Conservation (phyloP, 2,888 invertebrate species). For the Drosophila dives region DNA sequence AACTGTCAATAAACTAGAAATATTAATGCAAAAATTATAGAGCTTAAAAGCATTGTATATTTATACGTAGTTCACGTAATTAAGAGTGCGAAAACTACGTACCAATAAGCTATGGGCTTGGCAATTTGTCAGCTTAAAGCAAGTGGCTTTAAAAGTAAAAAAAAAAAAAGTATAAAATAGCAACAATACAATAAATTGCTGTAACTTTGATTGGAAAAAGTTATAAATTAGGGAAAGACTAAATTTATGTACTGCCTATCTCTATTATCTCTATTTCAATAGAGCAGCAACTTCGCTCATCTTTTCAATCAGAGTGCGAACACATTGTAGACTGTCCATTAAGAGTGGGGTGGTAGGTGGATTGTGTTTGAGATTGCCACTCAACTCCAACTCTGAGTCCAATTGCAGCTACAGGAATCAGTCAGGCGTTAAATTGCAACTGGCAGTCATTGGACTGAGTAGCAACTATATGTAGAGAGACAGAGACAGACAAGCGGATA, state of each 20-base stretch:
- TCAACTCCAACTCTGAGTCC: conserved; percentile 16
- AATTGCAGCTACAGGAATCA: conserved; percentile 57
- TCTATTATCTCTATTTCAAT: not conserved
- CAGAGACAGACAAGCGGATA: not conserved
- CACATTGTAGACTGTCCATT: not conserved
- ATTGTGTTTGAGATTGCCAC: not conserved
- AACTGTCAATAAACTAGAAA: not conserved
- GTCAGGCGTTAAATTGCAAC: conserved; percentile 75
- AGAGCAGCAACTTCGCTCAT: not conserved
- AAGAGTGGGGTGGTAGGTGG: not conserved
- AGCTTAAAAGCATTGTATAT: not conserved
- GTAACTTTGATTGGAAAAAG: not conserved
- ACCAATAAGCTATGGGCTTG: not conserved
- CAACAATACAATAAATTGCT: not conserved
- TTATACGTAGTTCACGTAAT: not conserved
- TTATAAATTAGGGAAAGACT: not conserved
- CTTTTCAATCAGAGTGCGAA: conserved; percentile 1
- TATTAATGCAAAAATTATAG: not conserved
- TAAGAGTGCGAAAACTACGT: not conserved
- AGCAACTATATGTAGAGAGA: not conserved
- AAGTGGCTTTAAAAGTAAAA: too few species aligned
- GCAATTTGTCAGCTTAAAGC: not conserved
- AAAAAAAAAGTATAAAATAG: not conserved
- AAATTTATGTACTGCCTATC: conserved; percentile 9
- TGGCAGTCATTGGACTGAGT: conserved; percentile 56